A percentile compares a stretch with the other conserved stretches of the same genome.
Evolutionary conservation across 30 jellyfish, hydroid and myxozoan species (phyloP).

Genomic region (Hydractinia symbiolongicarpus): DNA sequence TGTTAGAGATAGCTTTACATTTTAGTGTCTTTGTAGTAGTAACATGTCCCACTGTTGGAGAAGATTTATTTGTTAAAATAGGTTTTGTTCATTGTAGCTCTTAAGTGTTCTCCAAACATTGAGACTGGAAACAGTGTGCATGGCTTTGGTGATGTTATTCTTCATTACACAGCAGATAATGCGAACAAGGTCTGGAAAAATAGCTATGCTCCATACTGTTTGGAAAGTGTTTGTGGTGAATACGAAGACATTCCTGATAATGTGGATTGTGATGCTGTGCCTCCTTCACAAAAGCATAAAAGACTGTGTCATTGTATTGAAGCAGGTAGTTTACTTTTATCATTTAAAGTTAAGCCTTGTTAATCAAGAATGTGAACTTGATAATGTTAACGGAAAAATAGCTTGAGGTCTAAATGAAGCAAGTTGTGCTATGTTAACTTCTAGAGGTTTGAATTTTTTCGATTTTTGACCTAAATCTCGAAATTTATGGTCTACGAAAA

Average conservation of each 20-base stretch:
- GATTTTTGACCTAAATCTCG: no score
- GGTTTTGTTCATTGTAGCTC: background rate
- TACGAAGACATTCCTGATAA: constrained; percentile 4
- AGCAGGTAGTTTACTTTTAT: background rate
- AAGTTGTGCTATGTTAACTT: no score
- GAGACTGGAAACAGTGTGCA: background rate
- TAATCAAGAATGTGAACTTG: no score
- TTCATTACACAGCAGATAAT: background rate
- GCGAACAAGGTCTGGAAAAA: background rate
- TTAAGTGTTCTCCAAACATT: constrained; percentile 3
- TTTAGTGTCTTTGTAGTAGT: no score
- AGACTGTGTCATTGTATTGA: constrained; percentile 4
- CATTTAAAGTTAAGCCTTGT: no score
- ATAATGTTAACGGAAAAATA: no score
- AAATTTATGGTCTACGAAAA: no score
- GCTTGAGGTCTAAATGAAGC: no score
- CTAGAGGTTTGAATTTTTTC: no score
- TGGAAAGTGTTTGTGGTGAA: background rate
- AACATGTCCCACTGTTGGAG: no score
- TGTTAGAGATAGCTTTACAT: no score
- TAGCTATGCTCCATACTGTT: constrained; percentile 1
- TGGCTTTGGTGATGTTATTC: background rate
- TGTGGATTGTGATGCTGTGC: background rate
- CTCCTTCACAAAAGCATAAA: background rate
- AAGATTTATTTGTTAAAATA: no score